Base-by-base conservation (phyloP, 2,888 invertebrate genomes). In the Orchestes rusci region DNA sequence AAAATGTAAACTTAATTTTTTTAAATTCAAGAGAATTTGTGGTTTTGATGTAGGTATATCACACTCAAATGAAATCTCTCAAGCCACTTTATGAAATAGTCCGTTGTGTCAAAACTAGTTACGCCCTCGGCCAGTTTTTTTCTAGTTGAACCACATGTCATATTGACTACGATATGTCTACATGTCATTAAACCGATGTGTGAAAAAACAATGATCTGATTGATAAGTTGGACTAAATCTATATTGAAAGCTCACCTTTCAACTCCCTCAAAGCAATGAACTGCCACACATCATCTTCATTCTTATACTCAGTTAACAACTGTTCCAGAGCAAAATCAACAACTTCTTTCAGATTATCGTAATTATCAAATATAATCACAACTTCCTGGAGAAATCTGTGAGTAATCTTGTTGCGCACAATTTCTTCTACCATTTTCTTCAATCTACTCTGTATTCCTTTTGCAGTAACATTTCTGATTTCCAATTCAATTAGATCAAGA, bases 231-330 rank as follows among this genome's bases (percentile, higher is more conserved):
- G 12, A 5, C 16, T 30, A 16, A 7, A 39, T 32, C 20, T 4
- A 16, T n/a, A n/a, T n/a, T n/a, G n/a, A n/a, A n/a, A n/a, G n/a
- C n/a, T n/a, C n/a, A 45, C 52, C 46, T 30, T 42, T 43, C 8
- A 46, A 16, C 37, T 52, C 52, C 16, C 43, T 33, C 13, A 39
- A 10, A 36, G 50, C 52, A 17, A 47, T 16, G 19, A 16, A 10
- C 20, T 52, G 16, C 52, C 52, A 52, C 3, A 46, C 43, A 16
- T 23, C 31, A 15, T 40, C 44, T n/a, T 50, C 42, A 27, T 17
- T 17, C 15, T 34, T 30, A 32, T 47, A 47, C 15, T 40, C 37
- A 30, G 39, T 33, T 7, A 46, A n/a, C n/a, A 52, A 23, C n/a
- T 19, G 20, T 8, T 16, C 16, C 10, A 50, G 41, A 17, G 46